Conservation (phyloP, 2,888 invertebrate species). For the Conus canariensis region DNA sequence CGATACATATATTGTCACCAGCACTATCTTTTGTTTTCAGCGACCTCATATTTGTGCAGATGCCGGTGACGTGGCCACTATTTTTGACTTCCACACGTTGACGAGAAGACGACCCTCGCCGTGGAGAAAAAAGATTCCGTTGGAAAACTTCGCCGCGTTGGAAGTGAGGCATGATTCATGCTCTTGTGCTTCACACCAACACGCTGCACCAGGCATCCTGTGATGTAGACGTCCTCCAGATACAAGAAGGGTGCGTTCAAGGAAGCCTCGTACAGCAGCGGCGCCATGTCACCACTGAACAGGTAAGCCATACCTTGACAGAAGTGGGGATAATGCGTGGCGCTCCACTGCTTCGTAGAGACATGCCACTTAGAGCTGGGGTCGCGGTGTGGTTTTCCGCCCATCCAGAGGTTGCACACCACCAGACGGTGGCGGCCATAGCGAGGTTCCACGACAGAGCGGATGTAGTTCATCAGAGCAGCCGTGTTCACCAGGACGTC, state of each 20-base stretch:
- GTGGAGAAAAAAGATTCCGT: conserved; percentile 72
- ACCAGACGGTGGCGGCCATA: conserved; percentile 61
- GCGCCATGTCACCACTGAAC: conserved; percentile 85
- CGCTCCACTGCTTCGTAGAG: conserved; percentile 76
- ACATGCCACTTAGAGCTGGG: conserved; percentile 79
- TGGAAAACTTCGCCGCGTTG: conserved; percentile 66
- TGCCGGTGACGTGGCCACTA: too few species aligned
- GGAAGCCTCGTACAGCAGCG: conserved; percentile 82
- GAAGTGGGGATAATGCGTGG: conserved; percentile 78
- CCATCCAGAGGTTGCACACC: conserved; percentile 77
- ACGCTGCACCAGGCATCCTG: conserved; percentile 85
- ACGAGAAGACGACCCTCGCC: too few species aligned
- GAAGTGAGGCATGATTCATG: conserved; percentile 71
- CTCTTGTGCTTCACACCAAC: conserved; percentile 66
- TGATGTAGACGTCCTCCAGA: conserved; percentile 94
- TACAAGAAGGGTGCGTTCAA: conserved; percentile 87
- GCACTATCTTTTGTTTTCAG: too few species aligned
- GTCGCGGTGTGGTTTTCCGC: conserved; percentile 78
- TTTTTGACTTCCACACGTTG: too few species aligned
- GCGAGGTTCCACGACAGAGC: conserved; percentile 49
- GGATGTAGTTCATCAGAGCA: conserved; percentile 60
- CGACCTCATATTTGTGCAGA: too few species aligned
- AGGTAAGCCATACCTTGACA: conserved; percentile 80
- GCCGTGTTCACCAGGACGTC: conserved; percentile 79
- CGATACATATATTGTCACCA: too few species aligned